A percentile compares a stretch with the other conserved stretches of the same genome.
phyloP scores from a whole-genome alignment of 2,113 vertebrate genomes.

The Pteruthius melanotis region DNA sequence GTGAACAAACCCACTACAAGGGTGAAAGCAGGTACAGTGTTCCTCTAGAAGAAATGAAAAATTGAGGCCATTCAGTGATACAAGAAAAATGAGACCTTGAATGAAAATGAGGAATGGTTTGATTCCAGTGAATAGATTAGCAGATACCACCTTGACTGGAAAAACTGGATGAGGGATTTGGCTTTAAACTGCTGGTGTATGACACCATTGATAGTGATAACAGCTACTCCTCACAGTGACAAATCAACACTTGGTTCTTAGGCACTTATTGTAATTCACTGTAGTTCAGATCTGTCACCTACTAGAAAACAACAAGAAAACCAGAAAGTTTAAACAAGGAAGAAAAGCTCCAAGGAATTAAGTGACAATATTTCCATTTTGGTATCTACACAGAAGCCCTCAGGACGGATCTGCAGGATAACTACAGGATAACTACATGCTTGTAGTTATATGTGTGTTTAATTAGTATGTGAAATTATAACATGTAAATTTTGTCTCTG shows the following conservation, averaged over 20 bases:
- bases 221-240: background rate
- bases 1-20: no score
- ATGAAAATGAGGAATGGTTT: background rate
- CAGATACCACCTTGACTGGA: background rate
- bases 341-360: background rate
- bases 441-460: background rate
- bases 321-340: background rate
- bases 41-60: background rate
- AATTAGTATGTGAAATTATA: background rate
- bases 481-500: background rate
- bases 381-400: background rate
- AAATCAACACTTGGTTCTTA: background rate
- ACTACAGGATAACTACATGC: rapidly evolving
- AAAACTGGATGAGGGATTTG: background rate
- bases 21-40: background rate
- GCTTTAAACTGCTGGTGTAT: background rate
- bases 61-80: rapidly evolving
- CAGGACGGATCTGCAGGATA: no score
- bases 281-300: background rate
- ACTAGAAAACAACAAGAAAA: background rate
- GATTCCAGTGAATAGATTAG: background rate
- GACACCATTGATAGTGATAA: background rate
- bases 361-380: background rate
- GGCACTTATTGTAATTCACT: background rate
- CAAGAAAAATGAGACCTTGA: background rate